Evolutionary conservation across 2,888 invertebrate species (phyloP), one percentile per base, ranked within the genome.

Genomic region (Agelastica alni): DNA sequence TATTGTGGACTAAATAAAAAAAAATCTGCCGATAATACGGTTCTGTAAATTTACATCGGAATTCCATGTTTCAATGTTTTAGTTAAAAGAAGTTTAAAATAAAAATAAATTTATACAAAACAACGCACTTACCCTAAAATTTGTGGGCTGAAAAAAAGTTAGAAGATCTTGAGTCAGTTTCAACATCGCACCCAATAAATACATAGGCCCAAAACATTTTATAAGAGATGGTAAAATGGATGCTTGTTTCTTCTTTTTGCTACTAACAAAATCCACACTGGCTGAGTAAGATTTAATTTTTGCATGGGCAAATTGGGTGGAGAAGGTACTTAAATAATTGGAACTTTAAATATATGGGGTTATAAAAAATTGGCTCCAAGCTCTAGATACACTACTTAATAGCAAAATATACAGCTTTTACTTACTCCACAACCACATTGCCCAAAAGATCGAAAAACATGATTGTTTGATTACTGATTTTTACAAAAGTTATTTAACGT

Each of bases 91-190:
- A n/a, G n/a, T n/a, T n/a, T n/a, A n/a, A n/a, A n/a, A n/a, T n/a
- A n/a, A n/a, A n/a, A n/a, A n/a, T n/a, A n/a, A n/a, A n/a, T n/a
- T n/a, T n/a, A n/a, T n/a, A n/a, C n/a, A n/a, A n/a, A n/a, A n/a
- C n/a, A n/a, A n/a, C n/a, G n/a, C 4, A 66, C 72, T 85, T 79
- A 93, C 94, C 85, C 87, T 56, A 96, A 82, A 67, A 98, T 80
- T 76, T 93, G 88, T 0, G 98, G 98, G 65, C 92, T 93, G 32
- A 90, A 83, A 77, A 31, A 98, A 98, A 61, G 90, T 90, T 47
- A 97, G 76, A 10, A 88, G 59, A 77, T 96, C 96, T 69, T 92
- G 90, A 28, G 87, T 69, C 0, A 96, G 75, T 77, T 96, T 96
- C 60, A 95, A 80, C 45, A 87, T 74, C 0, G 92, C 82, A n/a